Evolutionary conservation across 2,113 vertebrate genomes (phyloP).

Genomic region (Steatornis caripensis): DNA sequence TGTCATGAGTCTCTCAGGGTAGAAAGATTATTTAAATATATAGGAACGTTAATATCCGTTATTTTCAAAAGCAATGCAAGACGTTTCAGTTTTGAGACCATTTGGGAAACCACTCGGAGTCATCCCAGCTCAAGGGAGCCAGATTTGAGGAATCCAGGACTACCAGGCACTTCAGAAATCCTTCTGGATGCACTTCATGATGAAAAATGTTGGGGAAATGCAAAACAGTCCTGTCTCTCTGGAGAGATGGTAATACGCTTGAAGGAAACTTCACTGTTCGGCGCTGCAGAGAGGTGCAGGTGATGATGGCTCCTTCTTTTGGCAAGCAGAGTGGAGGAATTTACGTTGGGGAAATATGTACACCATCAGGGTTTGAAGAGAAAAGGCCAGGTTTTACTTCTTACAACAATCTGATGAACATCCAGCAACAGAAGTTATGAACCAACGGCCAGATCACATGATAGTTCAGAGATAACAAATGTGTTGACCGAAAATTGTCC

Average conservation of each 20-base stretch:
- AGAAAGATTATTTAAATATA: neutral
- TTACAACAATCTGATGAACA: neutral
- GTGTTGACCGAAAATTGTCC: neutral
- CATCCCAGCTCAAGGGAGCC: neutral
- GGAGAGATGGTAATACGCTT: neutral
- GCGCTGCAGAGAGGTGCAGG: neutral
- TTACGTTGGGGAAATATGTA: neutral
- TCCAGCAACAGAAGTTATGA: neutral
- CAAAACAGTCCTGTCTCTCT: neutral
- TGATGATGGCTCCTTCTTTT: neutral
- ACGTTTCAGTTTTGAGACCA: neutral
- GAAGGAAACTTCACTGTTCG: neutral
- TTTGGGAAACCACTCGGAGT: neutral
- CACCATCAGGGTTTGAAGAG: neutral
- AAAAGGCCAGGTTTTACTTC: neutral
- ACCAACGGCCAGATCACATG: neutral
- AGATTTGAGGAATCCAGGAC: neutral
- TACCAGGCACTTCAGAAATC: neutral
- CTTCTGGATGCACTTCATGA: neutral
- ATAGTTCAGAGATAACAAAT: neutral
- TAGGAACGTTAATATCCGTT: neutral
- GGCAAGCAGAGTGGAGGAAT: neutral
- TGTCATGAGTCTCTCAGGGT: neutral
- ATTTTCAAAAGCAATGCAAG: neutral
- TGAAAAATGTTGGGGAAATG: neutral